Conservation (phyloP, 2,113 vertebrate genomes). For the Rhea americana region DNA sequence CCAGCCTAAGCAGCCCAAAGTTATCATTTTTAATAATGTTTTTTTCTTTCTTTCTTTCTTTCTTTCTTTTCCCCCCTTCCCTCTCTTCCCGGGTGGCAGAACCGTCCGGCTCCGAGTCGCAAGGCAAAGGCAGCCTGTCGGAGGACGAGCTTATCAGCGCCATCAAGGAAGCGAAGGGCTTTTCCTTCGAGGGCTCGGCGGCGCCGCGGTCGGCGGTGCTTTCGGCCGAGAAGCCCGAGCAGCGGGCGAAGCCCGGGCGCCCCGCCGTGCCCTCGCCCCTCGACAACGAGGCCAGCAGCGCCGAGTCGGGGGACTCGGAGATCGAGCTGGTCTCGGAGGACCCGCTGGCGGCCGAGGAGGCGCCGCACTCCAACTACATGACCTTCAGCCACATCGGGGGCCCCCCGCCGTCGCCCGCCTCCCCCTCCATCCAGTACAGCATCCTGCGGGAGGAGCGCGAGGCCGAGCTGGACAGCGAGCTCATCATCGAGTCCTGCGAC, state of each 20-base stretch:
- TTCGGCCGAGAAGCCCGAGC: constrained; percentile 9
- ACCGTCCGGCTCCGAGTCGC: constrained; percentile 77
- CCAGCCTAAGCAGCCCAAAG: constrained; percentile 2
- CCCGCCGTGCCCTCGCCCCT: constrained; percentile 23
- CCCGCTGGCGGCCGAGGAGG: constrained; percentile 78
- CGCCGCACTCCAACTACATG: constrained; percentile 81
- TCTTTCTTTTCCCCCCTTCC: fast-evolving
- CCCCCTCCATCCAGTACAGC: constrained; percentile 89
- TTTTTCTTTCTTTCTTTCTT: constrained; percentile 34
- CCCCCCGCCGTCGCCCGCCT: constrained; percentile 82
- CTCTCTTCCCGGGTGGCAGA: constrained; percentile 61
- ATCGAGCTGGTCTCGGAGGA: constrained; percentile 95
- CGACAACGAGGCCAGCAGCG: constrained; percentile 88
- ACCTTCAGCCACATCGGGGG: constrained; percentile 84
- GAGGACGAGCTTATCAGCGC: constrained; percentile 80
- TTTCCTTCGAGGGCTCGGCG: constrained; percentile 68
- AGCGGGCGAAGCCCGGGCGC: constrained; percentile 44
- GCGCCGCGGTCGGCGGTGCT: constrained; percentile 13
- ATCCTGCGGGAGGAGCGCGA: constrained; percentile 95
- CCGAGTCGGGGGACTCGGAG: constrained; percentile 94
- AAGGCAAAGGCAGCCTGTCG: constrained; percentile 76
- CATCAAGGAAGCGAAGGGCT: constrained; percentile 77
- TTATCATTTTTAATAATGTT: constrained; percentile 10
- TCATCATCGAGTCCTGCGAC: constrained; percentile 91
- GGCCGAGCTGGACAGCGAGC: constrained; percentile 96